A percentile compares a stretch with the other conserved stretches of the same genome.
These are phyloP conservation scores for Caenorhabditis uteleia DNA, from an alignment of 2,888 invertebrate species.

Conservation along the genomic window DNA sequence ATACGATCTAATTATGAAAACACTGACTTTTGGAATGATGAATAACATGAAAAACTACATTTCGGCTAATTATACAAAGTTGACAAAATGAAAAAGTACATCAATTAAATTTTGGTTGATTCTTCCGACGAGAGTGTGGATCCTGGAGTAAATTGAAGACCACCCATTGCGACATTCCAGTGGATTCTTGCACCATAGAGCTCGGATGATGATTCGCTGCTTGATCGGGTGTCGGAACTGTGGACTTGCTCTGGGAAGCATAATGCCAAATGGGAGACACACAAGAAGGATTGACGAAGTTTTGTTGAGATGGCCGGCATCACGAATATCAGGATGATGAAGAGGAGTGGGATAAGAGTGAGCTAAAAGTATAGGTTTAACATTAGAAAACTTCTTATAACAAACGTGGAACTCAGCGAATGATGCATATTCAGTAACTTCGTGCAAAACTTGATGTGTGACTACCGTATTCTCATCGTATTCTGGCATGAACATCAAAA, in stretches of 20 bases:
- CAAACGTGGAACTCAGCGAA: conserved; percentile 26
- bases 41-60: too few species aligned
- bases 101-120: too few species aligned
- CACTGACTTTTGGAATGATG: too few species aligned
- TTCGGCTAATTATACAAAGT: too few species aligned
- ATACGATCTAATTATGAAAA: too few species aligned
- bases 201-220: conserved; percentile 36
- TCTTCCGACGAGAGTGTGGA: too few species aligned
- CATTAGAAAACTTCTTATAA: not conserved
- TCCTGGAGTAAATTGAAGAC: too few species aligned
- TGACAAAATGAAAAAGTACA: too few species aligned
- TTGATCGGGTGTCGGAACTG: conserved; percentile 26
- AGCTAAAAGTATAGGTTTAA: conserved; percentile 9
- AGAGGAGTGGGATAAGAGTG: conserved; percentile 22
- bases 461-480: conserved; percentile 28
- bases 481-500: conserved; percentile 13
- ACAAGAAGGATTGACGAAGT: conserved; percentile 18
- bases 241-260: conserved; percentile 27
- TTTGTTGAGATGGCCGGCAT: conserved; percentile 9
- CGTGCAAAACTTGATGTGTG: conserved; percentile 19
- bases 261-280: conserved; percentile 25
- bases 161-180: too few species aligned
- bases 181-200: conserved; percentile 19
- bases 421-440: conserved; percentile 26
- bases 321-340: conserved; percentile 10